Conservation (phyloP, 2,797 vertebrate species). For the Notolepis coatsorum region DNA sequence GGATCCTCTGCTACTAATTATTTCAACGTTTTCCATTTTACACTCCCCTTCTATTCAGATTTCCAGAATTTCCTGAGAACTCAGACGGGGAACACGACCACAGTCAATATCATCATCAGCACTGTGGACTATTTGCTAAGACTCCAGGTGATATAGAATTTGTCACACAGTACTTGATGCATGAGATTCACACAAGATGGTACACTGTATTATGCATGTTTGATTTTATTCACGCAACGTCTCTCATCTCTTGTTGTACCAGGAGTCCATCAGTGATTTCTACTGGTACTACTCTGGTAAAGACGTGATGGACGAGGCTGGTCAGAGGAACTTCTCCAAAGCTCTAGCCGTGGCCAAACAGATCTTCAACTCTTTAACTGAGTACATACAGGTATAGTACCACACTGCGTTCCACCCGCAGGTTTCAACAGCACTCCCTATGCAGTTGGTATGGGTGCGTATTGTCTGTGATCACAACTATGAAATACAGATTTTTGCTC, state of each 20-base stretch:
- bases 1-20: background rate
- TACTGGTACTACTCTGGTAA: constrained; percentile 99
- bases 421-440: too few relatives aligned
- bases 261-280: constrained; percentile 99
- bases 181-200: too few relatives aligned
- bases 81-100: constrained; percentile 98
- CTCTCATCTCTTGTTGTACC: constrained; percentile 25
- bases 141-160: constrained; percentile 89
- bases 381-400: constrained; percentile 94
- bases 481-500: background rate
- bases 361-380: constrained; percentile 99
- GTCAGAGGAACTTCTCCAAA: constrained; percentile 97
- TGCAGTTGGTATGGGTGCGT: background rate
- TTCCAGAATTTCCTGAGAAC: constrained; percentile 98
- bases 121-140: constrained; percentile 97
- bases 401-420: too few relatives aligned
- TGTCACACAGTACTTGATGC: background rate
- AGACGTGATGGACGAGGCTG: constrained; percentile 95
- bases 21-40: constrained; percentile 15
- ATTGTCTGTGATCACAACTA: background rate
- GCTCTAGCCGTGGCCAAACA: constrained; percentile 97
- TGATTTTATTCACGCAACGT: background rate
- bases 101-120: constrained; percentile 98
- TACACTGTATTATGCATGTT: too few relatives aligned
- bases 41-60: constrained; percentile 78